Evolutionary conservation across 2,888 invertebrate species (phyloP).

Genomic region (Leucophora obtusa): DNA sequence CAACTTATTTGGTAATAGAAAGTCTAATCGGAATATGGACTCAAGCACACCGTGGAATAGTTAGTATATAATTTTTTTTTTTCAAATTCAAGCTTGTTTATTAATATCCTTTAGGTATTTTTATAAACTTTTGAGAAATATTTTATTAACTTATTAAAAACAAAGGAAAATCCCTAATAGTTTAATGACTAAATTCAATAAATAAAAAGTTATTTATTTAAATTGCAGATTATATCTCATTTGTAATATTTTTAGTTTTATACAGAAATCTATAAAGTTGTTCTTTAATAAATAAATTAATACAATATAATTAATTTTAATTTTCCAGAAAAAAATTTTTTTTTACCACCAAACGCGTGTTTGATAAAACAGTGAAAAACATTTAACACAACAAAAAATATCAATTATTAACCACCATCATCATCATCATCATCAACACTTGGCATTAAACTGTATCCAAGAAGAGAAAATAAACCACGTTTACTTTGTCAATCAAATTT

Average conservation of each 20-base stretch:
- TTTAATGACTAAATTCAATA: slow-evolving; percentile 15
- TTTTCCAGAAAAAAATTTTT: neutral
- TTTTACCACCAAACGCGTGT: too few relatives aligned
- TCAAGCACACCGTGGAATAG: too few relatives aligned
- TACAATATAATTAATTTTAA: neutral
- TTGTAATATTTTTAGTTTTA: neutral
- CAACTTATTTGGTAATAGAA: too few relatives aligned
- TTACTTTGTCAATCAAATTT: neutral
- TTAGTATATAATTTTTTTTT: too few relatives aligned
- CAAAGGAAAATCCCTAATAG: slow-evolving; percentile 13
- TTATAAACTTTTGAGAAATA: too few relatives aligned
- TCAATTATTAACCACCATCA: neutral
- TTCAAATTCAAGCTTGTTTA: too few relatives aligned
- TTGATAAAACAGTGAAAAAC: neutral
- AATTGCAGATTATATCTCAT: neutral
- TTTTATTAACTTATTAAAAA: too few relatives aligned
- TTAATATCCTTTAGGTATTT: too few relatives aligned
- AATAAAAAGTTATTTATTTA: slow-evolving; percentile 38
- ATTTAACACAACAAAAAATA: neutral
- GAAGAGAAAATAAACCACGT: neutral
- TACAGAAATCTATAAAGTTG: neutral
- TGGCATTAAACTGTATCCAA: neutral
- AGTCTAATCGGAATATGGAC: too few relatives aligned
- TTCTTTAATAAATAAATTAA: neutral
- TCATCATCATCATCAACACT: neutral